Percentiles rank a stretch among this genome's conserved stretches.
Conservation (phyloP, 2,888 invertebrate species). For the Lasioglossum leucozonium region DNA sequence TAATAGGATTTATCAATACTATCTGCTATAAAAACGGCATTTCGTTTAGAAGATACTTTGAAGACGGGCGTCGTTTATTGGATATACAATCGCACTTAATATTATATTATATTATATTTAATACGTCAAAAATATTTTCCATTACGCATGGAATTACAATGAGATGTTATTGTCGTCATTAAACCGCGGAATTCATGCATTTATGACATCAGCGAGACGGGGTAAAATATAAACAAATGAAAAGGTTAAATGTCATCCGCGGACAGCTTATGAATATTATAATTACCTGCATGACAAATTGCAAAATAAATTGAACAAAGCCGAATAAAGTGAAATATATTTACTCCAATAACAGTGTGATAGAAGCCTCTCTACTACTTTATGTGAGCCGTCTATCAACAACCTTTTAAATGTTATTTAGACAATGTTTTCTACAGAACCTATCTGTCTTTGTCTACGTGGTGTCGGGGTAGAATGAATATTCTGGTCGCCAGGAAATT, state of each 20-base stretch:
- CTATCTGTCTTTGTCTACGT: neutral
- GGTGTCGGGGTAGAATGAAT: slow-evolving; percentile 14
- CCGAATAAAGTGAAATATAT: neutral
- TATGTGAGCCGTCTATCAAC: neutral
- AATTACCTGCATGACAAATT: neutral
- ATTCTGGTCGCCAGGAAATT: slow-evolving; percentile 36
- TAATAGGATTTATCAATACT: neutral
- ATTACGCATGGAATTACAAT: neutral
- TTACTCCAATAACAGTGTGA: neutral
- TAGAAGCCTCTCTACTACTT: neutral
- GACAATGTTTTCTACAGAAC: neutral
- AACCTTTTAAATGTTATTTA: neutral
- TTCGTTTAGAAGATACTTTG: no score
- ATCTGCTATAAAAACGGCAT: no score
- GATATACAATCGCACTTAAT: no score
- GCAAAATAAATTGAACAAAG: neutral
- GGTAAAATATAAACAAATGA: no score
- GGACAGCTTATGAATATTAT: neutral
- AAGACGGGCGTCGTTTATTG: neutral
- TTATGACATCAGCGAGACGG: neutral
- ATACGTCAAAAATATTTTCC: neutral
- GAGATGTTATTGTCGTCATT: neutral
- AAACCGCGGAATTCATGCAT: neutral
- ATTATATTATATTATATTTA: neutral
- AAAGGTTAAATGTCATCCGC: no score